Conservation (phyloP, 1,140 invertebrate genomes). For the Pseudomyrmex flavicornis region DNA sequence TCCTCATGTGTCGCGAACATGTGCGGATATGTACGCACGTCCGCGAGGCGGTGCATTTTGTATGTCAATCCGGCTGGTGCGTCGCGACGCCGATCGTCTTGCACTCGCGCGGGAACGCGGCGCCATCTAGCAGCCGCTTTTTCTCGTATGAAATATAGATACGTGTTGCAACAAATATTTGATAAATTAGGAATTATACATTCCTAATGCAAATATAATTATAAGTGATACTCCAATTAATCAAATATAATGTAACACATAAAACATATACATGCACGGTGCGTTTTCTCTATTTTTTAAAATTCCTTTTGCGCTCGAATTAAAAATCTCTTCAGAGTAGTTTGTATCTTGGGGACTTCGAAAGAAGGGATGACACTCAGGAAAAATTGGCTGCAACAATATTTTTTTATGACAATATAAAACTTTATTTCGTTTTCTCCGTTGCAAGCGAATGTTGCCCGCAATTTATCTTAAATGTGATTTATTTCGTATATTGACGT, state of each 20-base stretch:
- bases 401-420: conserved; percentile 35
- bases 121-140: conserved; percentile 31
- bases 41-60: conserved; percentile 12
- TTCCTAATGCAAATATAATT: too few species aligned
- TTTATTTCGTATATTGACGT: background rate
- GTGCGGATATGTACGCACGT: background rate
- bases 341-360: background rate
- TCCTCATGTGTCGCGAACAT: background rate
- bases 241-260: too few species aligned
- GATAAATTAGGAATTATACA: background rate
- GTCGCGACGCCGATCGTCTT: conserved; percentile 52
- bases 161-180: background rate
- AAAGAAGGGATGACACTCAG: background rate
- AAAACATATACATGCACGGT: too few species aligned
- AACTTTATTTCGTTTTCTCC: conserved; percentile 33
- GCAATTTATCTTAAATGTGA: background rate
- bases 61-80: background rate
- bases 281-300: background rate
- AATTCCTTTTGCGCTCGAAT: background rate
- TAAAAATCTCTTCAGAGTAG: background rate
- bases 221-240: too few species aligned
- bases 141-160: background rate
- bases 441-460: background rate
- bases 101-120: conserved; percentile 34
- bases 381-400: conserved; percentile 1